These are phyloP conservation scores for Penelope pileata DNA, from an alignment of 2,113 vertebrate genomes.

Conservation along the genomic window DNA sequence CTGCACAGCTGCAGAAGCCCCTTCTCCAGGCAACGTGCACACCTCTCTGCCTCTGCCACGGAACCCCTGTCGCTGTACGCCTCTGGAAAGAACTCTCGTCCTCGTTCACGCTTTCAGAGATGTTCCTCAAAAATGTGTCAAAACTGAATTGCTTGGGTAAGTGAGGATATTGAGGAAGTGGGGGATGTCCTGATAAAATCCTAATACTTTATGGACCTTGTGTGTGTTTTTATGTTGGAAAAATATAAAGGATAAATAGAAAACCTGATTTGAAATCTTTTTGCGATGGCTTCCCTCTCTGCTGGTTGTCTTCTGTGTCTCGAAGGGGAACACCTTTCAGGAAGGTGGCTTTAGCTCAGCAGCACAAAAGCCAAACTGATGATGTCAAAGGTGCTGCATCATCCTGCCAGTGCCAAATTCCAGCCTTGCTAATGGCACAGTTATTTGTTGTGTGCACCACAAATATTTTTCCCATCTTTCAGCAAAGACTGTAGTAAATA, in stretches of 20 bases:
- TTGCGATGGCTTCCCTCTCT: background rate
- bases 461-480: background rate
- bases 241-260: background rate
- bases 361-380: background rate
- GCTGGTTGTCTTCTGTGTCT: background rate
- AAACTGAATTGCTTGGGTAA: background rate
- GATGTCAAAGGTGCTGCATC: background rate
- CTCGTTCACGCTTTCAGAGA: background rate
- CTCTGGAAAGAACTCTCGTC: background rate
- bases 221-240: rapidly evolving
- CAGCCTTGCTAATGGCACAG: background rate
- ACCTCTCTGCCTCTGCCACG: background rate
- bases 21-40: background rate
- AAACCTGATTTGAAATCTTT: background rate
- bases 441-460: background rate
- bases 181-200: background rate
- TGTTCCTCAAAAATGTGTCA: background rate
- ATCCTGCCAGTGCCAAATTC: background rate
- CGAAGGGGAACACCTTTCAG: background rate
- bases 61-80: background rate
- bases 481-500: background rate
- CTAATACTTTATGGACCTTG: background rate
- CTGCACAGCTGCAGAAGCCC: background rate
- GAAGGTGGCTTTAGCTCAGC: background rate
- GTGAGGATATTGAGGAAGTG: background rate